Percentiles rank a stretch among this genome's conserved stretches.
Evolutionary conservation across 2,797 vertebrate species (phyloP).

Genomic region (Chromobotia macracanthus): DNA sequence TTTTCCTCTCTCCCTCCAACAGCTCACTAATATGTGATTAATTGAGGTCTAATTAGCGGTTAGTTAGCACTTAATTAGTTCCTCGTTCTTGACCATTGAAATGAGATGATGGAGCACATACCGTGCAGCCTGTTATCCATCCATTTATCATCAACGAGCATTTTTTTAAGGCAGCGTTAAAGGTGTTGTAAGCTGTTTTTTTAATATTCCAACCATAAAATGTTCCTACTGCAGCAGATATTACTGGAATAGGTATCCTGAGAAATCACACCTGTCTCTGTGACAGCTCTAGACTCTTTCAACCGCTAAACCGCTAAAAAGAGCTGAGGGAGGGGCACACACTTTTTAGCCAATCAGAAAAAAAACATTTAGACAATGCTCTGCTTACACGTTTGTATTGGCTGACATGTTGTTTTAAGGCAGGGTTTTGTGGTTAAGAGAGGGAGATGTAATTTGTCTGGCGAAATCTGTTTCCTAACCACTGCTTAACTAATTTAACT

Average conservation of each 20-base stretch:
- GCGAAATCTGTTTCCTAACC: no score
- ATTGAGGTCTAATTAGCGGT: constrained; percentile 62
- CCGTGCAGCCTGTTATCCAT: constrained; percentile 55
- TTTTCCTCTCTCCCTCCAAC: constrained; percentile 59
- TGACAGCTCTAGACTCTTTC: neutral
- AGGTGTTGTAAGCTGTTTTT: constrained; percentile 34
- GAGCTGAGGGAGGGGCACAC: neutral
- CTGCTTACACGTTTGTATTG: neutral
- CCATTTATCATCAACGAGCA: constrained; percentile 58
- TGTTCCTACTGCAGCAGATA: neutral
- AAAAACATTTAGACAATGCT: neutral
- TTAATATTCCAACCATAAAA: neutral
- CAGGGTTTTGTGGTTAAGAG: neutral
- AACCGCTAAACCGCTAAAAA: constrained; percentile 12
- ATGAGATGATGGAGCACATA: constrained; percentile 61
- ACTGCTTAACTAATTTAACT: no score
- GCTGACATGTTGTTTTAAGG: neutral
- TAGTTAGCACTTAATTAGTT: constrained; percentile 65
- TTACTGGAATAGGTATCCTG: neutral
- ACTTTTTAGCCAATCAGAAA: neutral
- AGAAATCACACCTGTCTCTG: neutral
- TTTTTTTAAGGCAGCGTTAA: constrained; percentile 53
- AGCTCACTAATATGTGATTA: constrained; percentile 63
- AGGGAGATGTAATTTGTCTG: neutral
- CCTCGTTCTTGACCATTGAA: constrained; percentile 62